Conservation (phyloP, 92 coral and sea anemone genomes). For the Porites cylindrica region DNA sequence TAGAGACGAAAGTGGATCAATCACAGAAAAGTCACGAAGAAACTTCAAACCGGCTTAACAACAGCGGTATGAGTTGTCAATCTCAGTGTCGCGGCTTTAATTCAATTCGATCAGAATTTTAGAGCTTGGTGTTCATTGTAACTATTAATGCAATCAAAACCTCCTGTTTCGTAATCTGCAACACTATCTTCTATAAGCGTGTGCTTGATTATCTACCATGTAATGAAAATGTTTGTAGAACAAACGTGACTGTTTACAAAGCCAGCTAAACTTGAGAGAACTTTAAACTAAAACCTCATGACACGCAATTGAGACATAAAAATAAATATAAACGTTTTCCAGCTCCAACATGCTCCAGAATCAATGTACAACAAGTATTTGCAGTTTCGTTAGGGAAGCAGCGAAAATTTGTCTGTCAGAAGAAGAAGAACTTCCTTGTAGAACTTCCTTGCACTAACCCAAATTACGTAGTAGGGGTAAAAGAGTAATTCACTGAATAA, state of each 20-base stretch:
- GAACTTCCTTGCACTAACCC: neutral
- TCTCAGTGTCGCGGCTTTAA: neutral
- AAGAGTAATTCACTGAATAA: neutral
- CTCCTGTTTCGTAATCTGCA: slow-evolving; percentile 32
- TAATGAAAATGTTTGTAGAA: slow-evolving; percentile 17
- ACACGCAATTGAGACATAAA: neutral
- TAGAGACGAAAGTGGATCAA: too few relatives aligned
- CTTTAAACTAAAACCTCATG: neutral
- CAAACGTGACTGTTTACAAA: slow-evolving; percentile 25
- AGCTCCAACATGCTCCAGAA: neutral
- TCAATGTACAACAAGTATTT: neutral
- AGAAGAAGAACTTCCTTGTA: too few relatives aligned
- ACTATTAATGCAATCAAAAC: neutral
- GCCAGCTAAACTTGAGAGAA: slow-evolving; percentile 22
- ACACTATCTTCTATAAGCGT: slow-evolving; percentile 6
- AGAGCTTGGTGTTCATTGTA: neutral
- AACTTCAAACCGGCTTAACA: neutral
- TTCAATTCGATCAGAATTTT: neutral
- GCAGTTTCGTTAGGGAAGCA: too few relatives aligned
- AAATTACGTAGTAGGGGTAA: neutral
- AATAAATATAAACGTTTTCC: neutral
- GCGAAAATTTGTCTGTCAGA: too few relatives aligned
- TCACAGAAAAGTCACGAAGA: neutral
- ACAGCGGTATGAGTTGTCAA: neutral
- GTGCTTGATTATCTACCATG: neutral